These are phyloP conservation scores for Sphaerodactylus townsendi DNA, from an alignment of 2,113 vertebrate genomes.

Conservation along the genomic window DNA sequence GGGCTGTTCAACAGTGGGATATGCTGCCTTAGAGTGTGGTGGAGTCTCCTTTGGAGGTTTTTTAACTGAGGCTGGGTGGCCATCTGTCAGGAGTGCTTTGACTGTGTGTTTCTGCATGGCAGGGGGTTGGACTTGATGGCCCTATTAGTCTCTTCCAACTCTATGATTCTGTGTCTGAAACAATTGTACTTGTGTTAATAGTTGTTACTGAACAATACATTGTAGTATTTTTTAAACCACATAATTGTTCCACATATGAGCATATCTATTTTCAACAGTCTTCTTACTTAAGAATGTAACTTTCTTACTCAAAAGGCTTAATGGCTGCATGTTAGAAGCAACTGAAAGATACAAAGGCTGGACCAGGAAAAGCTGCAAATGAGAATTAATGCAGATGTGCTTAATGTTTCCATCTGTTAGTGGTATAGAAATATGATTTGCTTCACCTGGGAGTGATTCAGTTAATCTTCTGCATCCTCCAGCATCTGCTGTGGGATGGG, in stretches of 20 bases:
- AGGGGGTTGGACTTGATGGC: no score
- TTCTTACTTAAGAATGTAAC: no score
- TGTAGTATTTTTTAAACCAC: no score
- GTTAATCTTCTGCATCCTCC: not conserved
- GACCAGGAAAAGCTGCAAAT: not conserved
- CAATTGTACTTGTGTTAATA: not conserved
- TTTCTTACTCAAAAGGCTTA: not conserved
- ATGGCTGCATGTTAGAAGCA: not conserved
- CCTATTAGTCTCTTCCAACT: no score
- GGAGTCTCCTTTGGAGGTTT: no score
- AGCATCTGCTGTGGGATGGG: not conserved
- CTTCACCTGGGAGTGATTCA: not conserved
- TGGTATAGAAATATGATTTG: not conserved
- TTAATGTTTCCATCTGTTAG: not conserved
- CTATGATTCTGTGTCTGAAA: not conserved
- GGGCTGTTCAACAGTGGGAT: no score
- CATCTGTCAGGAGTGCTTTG: no score
- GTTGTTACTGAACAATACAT: not conserved
- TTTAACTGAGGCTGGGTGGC: no score
- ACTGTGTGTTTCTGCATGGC: no score
- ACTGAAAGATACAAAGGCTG: not conserved
- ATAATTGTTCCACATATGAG: not conserved
- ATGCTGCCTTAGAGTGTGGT: no score
- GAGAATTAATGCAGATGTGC: not conserved
- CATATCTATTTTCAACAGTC: not conserved